Conservation (phyloP, 2,888 invertebrate genomes). For the Sinohyriopsis cumingii region DNA sequence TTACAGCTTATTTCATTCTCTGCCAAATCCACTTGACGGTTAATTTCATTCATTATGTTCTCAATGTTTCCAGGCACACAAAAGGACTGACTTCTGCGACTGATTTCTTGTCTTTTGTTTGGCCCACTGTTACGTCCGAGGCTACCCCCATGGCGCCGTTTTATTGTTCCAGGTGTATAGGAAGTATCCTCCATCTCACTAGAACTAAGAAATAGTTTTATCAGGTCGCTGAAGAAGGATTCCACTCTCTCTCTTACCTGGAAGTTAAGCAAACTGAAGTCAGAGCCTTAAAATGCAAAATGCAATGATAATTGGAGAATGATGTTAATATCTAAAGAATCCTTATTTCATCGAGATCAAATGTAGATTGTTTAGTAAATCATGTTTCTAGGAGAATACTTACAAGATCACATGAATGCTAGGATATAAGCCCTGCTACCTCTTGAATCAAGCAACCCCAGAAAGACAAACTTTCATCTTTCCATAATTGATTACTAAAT, state of each 20-base stretch:
- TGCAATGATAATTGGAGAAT: too few relatives aligned
- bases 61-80: slow-evolving; percentile 38
- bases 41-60: slow-evolving; percentile 34
- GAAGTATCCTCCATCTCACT: slow-evolving; percentile 24
- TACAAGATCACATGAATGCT: too few relatives aligned
- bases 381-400: too few relatives aligned
- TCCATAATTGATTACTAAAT: too few relatives aligned
- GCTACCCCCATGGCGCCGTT: slow-evolving; percentile 46
- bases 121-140: slow-evolving; percentile 36
- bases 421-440: too few relatives aligned
- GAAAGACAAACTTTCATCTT: too few relatives aligned
- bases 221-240: slow-evolving; percentile 59
- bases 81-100: slow-evolving; percentile 45
- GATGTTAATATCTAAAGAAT: too few relatives aligned
- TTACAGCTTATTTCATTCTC: too few relatives aligned
- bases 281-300: too few relatives aligned
- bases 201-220: slow-evolving; percentile 41
- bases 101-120: slow-evolving; percentile 31
- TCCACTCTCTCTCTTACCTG: slow-evolving; percentile 56
- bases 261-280: background rate
- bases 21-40: slow-evolving; percentile 2
- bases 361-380: too few relatives aligned
- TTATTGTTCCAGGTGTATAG: slow-evolving; percentile 50
- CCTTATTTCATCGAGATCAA: too few relatives aligned
- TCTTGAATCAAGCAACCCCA: too few relatives aligned